These are phyloP conservation scores for Graphium colonna DNA, from an alignment of 2,888 invertebrate species.

Conservation along the genomic window DNA sequence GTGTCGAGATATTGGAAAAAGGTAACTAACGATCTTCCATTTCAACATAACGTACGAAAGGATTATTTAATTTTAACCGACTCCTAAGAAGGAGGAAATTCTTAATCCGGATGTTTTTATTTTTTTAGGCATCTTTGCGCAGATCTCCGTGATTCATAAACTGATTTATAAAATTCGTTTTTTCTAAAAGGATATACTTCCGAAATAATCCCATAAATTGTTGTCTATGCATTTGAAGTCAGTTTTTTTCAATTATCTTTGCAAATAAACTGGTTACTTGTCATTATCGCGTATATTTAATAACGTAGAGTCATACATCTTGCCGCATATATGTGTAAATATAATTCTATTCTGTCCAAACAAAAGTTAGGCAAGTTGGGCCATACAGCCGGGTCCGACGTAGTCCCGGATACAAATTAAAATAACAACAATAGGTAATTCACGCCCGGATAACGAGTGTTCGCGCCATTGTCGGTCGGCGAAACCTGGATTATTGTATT, in stretches of 20 bases:
- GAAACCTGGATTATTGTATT: slow-evolving; percentile 70
- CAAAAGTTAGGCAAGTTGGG: slow-evolving; percentile 20
- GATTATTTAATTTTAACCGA: too few species aligned
- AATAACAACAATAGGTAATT: slow-evolving; percentile 75
- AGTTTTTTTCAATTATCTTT: too few species aligned
- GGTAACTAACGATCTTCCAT: slow-evolving; percentile 45
- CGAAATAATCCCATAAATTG: too few species aligned
- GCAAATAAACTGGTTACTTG: too few species aligned
- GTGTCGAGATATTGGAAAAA: slow-evolving; percentile 60
- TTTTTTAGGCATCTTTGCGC: too few species aligned
- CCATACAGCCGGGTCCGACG: slow-evolving; percentile 24
- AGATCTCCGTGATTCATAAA: too few species aligned
- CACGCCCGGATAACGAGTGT: slow-evolving; percentile 66
- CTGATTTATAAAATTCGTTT: too few species aligned
- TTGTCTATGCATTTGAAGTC: too few species aligned
- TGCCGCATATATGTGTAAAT: slow-evolving; percentile 7
- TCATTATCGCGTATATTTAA: too few species aligned
- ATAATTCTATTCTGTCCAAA: slow-evolving; percentile 16
- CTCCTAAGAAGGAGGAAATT: too few species aligned
- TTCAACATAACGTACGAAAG: not conserved
- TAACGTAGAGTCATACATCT: not conserved
- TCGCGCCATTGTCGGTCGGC: slow-evolving; percentile 65
- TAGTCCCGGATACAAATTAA: slow-evolving; percentile 67
- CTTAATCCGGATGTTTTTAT: too few species aligned
- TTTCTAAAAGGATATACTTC: too few species aligned